These are phyloP conservation scores for Orientallactaga sibirica DNA, from an alignment of 2,797 vertebrate species.

Conservation along the genomic window DNA sequence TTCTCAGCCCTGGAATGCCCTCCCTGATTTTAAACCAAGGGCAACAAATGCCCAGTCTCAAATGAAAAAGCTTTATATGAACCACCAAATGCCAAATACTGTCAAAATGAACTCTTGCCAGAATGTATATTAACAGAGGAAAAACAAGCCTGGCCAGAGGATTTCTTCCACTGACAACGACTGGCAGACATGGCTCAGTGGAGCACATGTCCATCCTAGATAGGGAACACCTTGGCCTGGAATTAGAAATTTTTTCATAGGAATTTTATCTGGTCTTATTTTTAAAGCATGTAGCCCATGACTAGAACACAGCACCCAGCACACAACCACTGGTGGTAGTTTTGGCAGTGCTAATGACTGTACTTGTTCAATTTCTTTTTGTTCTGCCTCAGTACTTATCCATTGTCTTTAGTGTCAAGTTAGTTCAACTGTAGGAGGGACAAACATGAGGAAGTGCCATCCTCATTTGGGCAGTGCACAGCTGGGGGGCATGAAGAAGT, in stretches of 20 bases:
- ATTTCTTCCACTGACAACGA: neutral
- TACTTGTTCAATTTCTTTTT: constrained; percentile 19
- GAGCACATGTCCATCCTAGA: neutral
- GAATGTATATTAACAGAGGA: constrained; percentile 15
- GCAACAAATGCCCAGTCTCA: neutral
- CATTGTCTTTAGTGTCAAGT: neutral
- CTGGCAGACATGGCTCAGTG: neutral
- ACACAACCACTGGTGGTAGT: neutral
- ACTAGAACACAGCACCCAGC: neutral
- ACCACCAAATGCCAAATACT: neutral
- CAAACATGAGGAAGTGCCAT: neutral
- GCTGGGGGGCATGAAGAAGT: neutral
- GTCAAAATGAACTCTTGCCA: neutral
- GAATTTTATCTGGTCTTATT: constrained; percentile 5
- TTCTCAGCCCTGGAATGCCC: constrained; percentile 2
- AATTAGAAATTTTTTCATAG: neutral
- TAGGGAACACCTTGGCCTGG: neutral
- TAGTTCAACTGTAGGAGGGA: constrained; percentile 2
- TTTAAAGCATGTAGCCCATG: neutral
- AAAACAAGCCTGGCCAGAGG: neutral
- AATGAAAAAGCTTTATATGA: neutral
- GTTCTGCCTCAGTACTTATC: neutral
- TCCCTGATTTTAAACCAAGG: neutral
- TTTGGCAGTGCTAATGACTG: neutral
- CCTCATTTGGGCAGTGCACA: neutral